Conservation (phyloP, 2,797 vertebrate genomes). For the Artibeus lituratus region DNA sequence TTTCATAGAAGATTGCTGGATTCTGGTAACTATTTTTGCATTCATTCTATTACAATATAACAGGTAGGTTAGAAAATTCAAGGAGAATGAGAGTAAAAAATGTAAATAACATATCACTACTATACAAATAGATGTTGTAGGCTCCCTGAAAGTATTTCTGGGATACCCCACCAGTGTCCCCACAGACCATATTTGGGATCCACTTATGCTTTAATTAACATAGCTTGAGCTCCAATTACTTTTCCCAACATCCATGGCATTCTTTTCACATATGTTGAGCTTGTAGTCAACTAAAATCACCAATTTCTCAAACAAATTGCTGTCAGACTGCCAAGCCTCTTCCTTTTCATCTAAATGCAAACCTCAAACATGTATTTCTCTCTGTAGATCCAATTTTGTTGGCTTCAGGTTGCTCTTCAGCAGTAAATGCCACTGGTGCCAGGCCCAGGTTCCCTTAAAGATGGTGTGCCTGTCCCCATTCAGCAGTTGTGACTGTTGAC, state of each 20-base stretch:
- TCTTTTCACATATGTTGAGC: slow-evolving; percentile 1
- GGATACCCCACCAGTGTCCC: neutral
- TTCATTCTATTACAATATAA: neutral
- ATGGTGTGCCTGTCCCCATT: neutral
- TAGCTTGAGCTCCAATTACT: neutral
- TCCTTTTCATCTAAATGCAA: neutral
- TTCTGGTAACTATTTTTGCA: neutral
- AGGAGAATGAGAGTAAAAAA: neutral
- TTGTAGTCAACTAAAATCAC: slow-evolving; percentile 6
- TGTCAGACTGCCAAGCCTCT: neutral
- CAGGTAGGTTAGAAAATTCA: neutral
- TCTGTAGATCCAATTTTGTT: neutral
- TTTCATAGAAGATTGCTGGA: neutral
- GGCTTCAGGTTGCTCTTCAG: neutral
- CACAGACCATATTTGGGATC: neutral
- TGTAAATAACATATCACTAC: neutral
- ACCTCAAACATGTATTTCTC: neutral
- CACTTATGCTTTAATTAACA: neutral
- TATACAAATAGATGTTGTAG: neutral
- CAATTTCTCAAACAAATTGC: neutral
- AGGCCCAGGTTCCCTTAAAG: neutral
- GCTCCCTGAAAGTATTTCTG: neutral
- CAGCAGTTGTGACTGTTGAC: neutral
- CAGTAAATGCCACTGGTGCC: neutral
- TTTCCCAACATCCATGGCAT: neutral